Evolutionary conservation across 53 echinoderm and acorn worm species (phyloP), one percentile per base, ranked within the genome.

Genomic region (Temnopleurus reevesii): DNA sequence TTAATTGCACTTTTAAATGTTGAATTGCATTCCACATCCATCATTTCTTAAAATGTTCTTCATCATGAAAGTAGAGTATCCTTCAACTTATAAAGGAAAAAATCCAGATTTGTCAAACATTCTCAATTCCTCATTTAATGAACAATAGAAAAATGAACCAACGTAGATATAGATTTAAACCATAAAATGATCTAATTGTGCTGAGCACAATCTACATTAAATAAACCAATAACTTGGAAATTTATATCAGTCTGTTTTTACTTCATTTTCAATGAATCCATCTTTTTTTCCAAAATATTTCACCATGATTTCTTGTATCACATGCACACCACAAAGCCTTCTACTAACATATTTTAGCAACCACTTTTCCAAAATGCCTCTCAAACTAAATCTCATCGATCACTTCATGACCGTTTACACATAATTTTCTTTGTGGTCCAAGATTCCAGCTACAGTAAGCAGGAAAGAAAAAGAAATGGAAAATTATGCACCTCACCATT

Each of bases 11-110:
- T 79, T 79, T 4, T 12, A 5, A 25, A 47, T 27, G 24, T 79
- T 79, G 49, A 47, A 79, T 79, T 46, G 71, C 71, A 71, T 71
- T 71, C 43, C 71, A 71, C 71, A 71, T 41, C 38, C 4, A n/a
- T 28, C n/a, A n/a, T 10, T 8, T n/a, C n/a, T 17, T 66, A 3
- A 71, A 5, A n/a, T n/a, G n/a, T n/a, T n/a, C n/a, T n/a, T n/a
- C n/a, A n/a, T n/a, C n/a, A n/a, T n/a, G n/a, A n/a, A n/a, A n/a
- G n/a, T n/a, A n/a, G n/a, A n/a, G n/a, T n/a, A n/a, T n/a, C n/a
- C n/a, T n/a, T n/a, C n/a, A n/a, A n/a, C n/a, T n/a, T n/a, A n/a
- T n/a, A n/a, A n/a, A n/a, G n/a, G n/a, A n/a, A n/a, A n/a, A n/a
- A n/a, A n/a, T n/a, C n/a, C n/a, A n/a, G n/a, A n/a, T n/a, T n/a